Percentiles rank a stretch among this genome's conserved stretches.
Evolutionary conservation across 2,797 vertebrate genomes (phyloP).

Genomic region (Girardinus metallicus): DNA sequence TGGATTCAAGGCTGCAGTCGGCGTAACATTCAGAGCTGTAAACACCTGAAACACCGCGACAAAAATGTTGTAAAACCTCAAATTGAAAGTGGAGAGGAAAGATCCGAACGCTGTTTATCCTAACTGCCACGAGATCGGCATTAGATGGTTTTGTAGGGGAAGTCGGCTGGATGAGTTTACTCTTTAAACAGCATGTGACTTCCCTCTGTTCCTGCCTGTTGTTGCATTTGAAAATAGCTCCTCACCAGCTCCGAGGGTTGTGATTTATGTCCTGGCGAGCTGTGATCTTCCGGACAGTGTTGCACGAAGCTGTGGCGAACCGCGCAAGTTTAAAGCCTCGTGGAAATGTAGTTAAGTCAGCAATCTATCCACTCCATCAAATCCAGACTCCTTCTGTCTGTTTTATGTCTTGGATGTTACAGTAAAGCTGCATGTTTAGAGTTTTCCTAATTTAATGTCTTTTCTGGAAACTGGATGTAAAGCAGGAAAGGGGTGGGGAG

Average conservation of each 20-base stretch:
- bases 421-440: constrained; percentile 30
- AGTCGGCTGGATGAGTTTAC: constrained; percentile 1
- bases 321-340: constrained; percentile 12
- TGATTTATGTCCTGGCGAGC: constrained; percentile 17
- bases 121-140: not conserved
- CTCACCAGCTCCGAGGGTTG: constrained; percentile 5
- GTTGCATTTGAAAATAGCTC: constrained; percentile 35
- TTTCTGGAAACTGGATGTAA: constrained; percentile 41
- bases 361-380: constrained; percentile 21
- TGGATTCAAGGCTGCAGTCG: not conserved
- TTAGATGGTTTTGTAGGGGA: constrained; percentile 4
- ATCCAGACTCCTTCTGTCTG: constrained; percentile 39
- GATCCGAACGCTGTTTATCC: not conserved
- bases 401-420: constrained; percentile 19
- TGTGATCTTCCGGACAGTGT: constrained; percentile 27
- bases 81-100: not conserved
- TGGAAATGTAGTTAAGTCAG: constrained; percentile 18
- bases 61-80: not conserved
- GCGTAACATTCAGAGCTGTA: not conserved
- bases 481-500: constrained; percentile 23
- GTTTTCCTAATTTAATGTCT: constrained; percentile 27
- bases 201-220: constrained; percentile 9
- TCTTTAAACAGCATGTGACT: constrained; percentile 5
- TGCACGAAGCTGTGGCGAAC: constrained; percentile 34
- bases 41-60: not conserved